phyloP scores from a whole-genome alignment of 2,888 invertebrate species.

The Caenorhabditis angaria region DNA sequence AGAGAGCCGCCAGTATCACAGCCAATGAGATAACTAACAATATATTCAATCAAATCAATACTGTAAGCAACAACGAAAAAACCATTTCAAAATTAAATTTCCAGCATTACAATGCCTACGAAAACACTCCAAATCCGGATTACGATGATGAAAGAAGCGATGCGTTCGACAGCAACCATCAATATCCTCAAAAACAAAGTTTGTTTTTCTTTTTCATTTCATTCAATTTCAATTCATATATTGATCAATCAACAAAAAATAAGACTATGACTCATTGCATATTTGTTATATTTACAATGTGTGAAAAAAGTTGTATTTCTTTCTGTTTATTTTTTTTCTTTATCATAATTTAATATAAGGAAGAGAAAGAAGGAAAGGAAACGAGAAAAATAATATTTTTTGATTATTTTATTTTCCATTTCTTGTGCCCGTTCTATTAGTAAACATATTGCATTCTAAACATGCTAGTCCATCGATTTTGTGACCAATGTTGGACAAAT shows the following conservation, averaged over 20 bases:
- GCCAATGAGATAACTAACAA: conserved; percentile 25
- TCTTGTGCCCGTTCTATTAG: no score
- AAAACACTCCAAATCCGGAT: conserved; percentile 30
- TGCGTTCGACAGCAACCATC: conserved; percentile 33
- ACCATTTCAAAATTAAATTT: conserved; percentile 1
- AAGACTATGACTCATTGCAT: conserved; percentile 3
- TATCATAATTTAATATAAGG: no score
- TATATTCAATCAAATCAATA: conserved; percentile 29
- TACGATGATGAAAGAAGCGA: conserved; percentile 38
- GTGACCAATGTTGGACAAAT: not conserved
- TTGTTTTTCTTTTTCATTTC: not conserved
- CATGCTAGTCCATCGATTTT: not conserved
- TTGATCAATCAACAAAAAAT: not conserved
- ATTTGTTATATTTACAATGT: not conserved
- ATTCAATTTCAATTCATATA: not conserved
- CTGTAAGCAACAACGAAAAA: not conserved
- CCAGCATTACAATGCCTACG: conserved; percentile 29
- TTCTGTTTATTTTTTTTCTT: not conserved
- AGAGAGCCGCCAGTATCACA: conserved; percentile 33
- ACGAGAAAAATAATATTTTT: not conserved
- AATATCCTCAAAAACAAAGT: conserved; percentile 21
- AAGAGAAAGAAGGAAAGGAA: no score
- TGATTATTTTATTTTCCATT: no score
- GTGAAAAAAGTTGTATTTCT: not conserved
- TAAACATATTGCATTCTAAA: no score